Evolutionary conservation across 2,888 invertebrate species (phyloP).

Genomic region (Cotesia congregata): DNA sequence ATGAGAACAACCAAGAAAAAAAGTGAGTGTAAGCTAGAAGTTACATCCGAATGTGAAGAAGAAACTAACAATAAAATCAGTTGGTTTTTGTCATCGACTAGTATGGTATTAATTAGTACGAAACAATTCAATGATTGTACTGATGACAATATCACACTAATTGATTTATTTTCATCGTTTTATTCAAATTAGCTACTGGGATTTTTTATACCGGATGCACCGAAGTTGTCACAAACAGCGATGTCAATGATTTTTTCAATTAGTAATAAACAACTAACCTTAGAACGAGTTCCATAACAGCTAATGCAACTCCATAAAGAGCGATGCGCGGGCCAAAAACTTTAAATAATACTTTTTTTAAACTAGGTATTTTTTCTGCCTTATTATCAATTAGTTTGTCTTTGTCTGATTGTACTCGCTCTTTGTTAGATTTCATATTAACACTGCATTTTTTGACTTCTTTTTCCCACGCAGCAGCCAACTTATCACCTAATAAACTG

Average conservation of each 20-base stretch:
- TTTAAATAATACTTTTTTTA: conserved; percentile 74
- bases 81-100: too few relatives aligned
- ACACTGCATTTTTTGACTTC: conserved; percentile 67
- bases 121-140: too few relatives aligned
- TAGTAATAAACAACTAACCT: not conserved
- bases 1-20: too few relatives aligned
- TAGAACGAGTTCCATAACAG: conserved; percentile 80
- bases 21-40: too few relatives aligned
- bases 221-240: not conserved
- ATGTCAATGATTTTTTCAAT: not conserved
- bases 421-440: conserved; percentile 32
- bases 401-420: not conserved
- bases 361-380: conserved; percentile 74
- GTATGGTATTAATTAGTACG: too few relatives aligned
- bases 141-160: too few relatives aligned
- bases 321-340: conserved; percentile 76
- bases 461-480: conserved; percentile 76
- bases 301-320: conserved; percentile 76
- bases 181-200: too few relatives aligned
- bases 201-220: too few relatives aligned
- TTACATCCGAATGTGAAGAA: too few relatives aligned
- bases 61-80: too few relatives aligned
- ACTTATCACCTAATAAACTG: conserved; percentile 75
- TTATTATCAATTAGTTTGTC: conserved; percentile 28
- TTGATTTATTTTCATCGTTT: too few relatives aligned